Conservation (phyloP, 2,888 invertebrate genomes). For the Ceramica pisi region DNA sequence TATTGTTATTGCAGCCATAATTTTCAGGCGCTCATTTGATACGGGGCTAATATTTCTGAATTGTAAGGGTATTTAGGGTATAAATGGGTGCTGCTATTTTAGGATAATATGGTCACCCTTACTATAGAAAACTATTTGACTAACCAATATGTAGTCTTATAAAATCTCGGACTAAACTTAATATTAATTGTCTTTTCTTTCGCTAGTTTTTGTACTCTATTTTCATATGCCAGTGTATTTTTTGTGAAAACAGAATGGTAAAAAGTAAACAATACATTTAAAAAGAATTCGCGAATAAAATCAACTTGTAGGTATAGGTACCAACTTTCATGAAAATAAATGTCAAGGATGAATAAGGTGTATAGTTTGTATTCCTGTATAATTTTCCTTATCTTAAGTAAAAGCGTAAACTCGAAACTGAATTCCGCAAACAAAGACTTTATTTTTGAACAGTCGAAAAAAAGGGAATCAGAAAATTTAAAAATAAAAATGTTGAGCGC, state of each 20-base stretch:
- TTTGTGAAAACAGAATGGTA: neutral
- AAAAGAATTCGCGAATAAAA: neutral
- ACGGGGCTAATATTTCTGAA: conserved; percentile 35
- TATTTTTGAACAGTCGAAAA: neutral
- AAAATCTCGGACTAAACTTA: neutral
- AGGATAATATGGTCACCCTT: conserved; percentile 13
- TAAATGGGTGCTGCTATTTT: conserved; percentile 7
- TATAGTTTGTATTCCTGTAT: neutral
- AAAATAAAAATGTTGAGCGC: neutral
- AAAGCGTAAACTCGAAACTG: neutral
- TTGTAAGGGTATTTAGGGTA: conserved; percentile 16
- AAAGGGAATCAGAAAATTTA: neutral
- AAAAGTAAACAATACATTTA: neutral
- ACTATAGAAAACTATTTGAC: conserved; percentile 2
- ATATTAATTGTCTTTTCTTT: neutral
- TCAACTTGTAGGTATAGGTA: too few relatives aligned
- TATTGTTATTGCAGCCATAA: conserved; percentile 45
- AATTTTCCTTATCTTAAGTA: neutral
- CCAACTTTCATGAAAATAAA: neutral
- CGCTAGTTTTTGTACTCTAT: neutral
- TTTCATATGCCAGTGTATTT: neutral
- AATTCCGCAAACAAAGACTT: neutral
- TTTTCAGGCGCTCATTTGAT: conserved; percentile 57
- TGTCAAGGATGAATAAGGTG: neutral
- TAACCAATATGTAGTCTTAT: neutral